Conservation (phyloP, 2,888 invertebrate genomes). For the Anodontia alba region DNA sequence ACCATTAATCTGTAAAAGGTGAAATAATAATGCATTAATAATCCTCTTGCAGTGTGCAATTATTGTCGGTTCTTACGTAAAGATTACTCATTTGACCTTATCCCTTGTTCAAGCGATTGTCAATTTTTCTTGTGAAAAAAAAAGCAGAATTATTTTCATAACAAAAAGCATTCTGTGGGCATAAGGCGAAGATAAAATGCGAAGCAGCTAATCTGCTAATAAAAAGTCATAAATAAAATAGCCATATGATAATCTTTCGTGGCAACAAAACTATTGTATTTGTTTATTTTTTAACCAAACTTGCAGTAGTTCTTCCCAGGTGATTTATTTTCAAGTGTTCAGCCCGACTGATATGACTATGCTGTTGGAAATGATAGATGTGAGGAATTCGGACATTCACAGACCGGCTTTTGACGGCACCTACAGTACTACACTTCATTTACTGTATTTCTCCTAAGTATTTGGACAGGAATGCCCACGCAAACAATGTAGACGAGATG, state of each 20-base stretch:
- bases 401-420: too few species aligned
- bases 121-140: background rate
- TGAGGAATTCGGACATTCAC: too few species aligned
- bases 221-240: slow-evolving; percentile 18
- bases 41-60: slow-evolving; percentile 46
- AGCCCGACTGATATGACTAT: too few species aligned
- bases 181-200: slow-evolving; percentile 6
- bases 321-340: too few species aligned
- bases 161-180: background rate
- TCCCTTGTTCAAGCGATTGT: slow-evolving; percentile 6
- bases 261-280: slow-evolving; percentile 25
- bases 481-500: too few species aligned
- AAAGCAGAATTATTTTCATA: background rate
- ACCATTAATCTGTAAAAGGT: slow-evolving; percentile 7
- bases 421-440: too few species aligned
- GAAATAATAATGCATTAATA: slow-evolving; percentile 27
- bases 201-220: slow-evolving; percentile 15
- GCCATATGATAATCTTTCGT: slow-evolving; percentile 34
- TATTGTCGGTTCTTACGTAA: slow-evolving; percentile 38
- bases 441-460: too few species aligned
- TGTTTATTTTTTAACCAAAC: too few species aligned
- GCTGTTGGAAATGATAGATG: too few species aligned
- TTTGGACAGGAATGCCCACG: too few species aligned
- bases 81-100: slow-evolving; percentile 48
- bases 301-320: too few species aligned